These are phyloP conservation scores for Heliconius cydno DNA, from an alignment of 2,888 invertebrate species.

Conservation along the genomic window DNA sequence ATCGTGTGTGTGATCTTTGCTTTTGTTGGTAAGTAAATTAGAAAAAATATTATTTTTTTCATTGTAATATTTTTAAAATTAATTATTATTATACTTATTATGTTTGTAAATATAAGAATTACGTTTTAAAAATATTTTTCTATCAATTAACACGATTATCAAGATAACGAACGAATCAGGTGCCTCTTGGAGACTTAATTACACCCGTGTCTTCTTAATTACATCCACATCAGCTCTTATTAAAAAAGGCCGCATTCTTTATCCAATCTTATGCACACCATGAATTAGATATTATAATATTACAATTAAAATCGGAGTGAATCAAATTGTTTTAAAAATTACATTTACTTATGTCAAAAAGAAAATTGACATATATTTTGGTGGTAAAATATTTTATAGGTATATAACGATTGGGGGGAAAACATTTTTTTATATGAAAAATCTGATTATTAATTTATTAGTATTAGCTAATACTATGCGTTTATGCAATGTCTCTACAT, in stretches of 20 bases:
- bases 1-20: neutral
- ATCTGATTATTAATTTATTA: neutral
- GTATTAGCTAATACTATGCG: neutral
- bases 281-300: neutral
- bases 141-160: neutral
- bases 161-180: too few relatives aligned
- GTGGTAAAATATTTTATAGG: neutral
- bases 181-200: neutral
- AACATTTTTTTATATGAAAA: neutral
- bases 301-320: neutral
- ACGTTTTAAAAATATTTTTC: neutral
- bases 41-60: neutral
- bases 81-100: too few relatives aligned
- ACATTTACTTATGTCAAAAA: neutral
- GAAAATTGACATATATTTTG: neutral
- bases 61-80: neutral
- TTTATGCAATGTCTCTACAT: neutral
- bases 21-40: constrained; percentile 18
- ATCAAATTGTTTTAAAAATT: neutral
- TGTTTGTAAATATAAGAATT: too few relatives aligned
- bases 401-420: too few relatives aligned
- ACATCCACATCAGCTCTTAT: neutral
- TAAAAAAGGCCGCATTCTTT: neutral
- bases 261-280: neutral
- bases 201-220: neutral